These are phyloP conservation scores for Calosoma granatense DNA, from an alignment of 1,140 invertebrate genomes.

Conservation along the genomic window DNA sequence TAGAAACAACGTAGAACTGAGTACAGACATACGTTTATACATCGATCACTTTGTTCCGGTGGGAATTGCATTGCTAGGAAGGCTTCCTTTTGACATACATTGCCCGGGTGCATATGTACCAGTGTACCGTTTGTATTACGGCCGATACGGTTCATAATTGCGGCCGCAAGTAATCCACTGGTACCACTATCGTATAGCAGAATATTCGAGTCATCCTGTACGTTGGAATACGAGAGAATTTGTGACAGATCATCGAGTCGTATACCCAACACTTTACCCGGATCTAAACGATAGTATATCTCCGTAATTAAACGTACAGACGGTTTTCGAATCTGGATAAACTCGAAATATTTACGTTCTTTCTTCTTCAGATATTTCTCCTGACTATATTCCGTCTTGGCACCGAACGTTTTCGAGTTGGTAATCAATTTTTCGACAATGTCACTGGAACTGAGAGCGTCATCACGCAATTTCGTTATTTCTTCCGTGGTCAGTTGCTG, in stretches of 20 bases:
- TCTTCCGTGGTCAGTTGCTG: slow-evolving; percentile 76
- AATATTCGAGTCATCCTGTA: slow-evolving; percentile 66
- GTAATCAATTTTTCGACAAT: slow-evolving; percentile 79
- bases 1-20: slow-evolving; percentile 55
- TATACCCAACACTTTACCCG: slow-evolving; percentile 66
- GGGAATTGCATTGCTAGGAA: slow-evolving; percentile 68
- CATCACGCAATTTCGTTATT: slow-evolving; percentile 64
- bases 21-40: slow-evolving; percentile 61
- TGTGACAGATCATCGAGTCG: slow-evolving; percentile 80
- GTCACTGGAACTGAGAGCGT: slow-evolving; percentile 63
- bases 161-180: slow-evolving; percentile 69
- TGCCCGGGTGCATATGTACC: slow-evolving; percentile 70
- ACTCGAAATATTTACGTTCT: slow-evolving; percentile 80
- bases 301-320: slow-evolving; percentile 63
- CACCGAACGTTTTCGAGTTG: slow-evolving; percentile 77
- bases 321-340: slow-evolving; percentile 62
- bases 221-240: slow-evolving; percentile 69
- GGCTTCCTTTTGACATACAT: slow-evolving; percentile 63
- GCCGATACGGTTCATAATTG: slow-evolving; percentile 65
- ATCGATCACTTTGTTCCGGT: slow-evolving; percentile 50
- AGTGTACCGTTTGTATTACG: slow-evolving; percentile 47
- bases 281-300: slow-evolving; percentile 67
- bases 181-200: slow-evolving; percentile 81
- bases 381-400: slow-evolving; percentile 87
- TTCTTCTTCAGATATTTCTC: slow-evolving; percentile 93